A percentile compares a stretch with the other conserved stretches of the same genome.
Evolutionary conservation across 2,888 invertebrate genomes (phyloP).

Genomic region (Candidula unifasciata): DNA sequence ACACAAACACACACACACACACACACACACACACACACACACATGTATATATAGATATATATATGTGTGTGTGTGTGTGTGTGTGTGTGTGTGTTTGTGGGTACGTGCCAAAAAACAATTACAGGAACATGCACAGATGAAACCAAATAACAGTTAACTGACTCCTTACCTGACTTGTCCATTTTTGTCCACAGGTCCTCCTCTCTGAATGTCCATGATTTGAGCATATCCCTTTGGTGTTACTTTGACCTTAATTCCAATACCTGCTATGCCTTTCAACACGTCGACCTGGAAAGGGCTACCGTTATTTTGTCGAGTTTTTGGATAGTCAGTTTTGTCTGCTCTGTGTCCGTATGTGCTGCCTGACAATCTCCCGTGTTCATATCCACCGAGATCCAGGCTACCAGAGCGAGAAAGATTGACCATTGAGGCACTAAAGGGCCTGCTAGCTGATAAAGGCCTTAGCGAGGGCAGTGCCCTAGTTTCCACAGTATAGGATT

Average conservation of each 20-base stretch:
- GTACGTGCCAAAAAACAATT: too few species aligned
- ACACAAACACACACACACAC: too few species aligned
- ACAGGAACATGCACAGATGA: too few species aligned
- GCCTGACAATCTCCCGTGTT: not conserved
- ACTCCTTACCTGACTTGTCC: conserved; percentile 71
- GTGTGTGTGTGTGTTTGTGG: too few species aligned
- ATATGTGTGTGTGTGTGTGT: too few species aligned
- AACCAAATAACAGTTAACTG: not conserved
- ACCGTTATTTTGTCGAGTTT: conserved; percentile 63
- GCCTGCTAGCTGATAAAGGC: conserved; percentile 60
- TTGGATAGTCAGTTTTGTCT: conserved; percentile 60
- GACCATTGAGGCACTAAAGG: conserved; percentile 59
- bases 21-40: too few species aligned
- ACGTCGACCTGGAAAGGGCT: conserved; percentile 72
- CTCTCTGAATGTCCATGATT: conserved; percentile 69
- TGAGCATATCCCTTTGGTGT: conserved; percentile 64
- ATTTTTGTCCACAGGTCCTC: conserved; percentile 72
- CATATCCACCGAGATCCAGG: not conserved
- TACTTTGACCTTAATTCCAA: conserved; percentile 72
- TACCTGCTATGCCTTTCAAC: conserved; percentile 72
- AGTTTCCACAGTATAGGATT: conserved; percentile 5
- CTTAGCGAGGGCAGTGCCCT: conserved; percentile 46
- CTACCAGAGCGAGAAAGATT: conserved; percentile 56
- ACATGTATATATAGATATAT: too few species aligned
- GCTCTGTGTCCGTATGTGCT: conserved; percentile 15